phyloP scores from a whole-genome alignment of 2,888 invertebrate genomes.

The Tenthredo mesomela region DNA sequence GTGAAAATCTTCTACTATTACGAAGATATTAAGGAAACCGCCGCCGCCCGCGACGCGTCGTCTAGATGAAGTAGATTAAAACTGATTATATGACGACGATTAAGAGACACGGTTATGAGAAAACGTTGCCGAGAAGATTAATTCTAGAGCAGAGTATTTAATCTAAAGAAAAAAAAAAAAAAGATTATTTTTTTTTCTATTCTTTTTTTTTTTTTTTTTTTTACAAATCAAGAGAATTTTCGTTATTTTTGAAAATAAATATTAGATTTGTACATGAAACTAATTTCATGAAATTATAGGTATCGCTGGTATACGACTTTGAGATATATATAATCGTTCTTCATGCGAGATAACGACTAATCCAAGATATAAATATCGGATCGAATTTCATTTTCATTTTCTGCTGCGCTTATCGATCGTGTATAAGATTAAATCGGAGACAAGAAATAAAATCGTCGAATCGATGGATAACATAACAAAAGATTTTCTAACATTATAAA shows the following conservation, averaged over 20 bases:
- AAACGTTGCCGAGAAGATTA: not conserved
- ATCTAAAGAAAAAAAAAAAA: not conserved
- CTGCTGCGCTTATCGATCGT: not conserved
- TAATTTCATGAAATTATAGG: not conserved
- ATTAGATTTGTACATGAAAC: not conserved
- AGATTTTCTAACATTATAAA: not conserved
- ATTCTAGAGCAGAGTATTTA: not conserved
- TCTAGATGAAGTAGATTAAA: constrained; percentile 3
- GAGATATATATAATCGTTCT: not conserved
- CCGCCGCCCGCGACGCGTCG: not conserved
- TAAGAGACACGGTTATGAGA: not conserved
- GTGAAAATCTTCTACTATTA: not conserved
- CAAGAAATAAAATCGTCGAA: not conserved
- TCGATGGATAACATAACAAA: not conserved
- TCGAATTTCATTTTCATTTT: constrained; percentile 1
- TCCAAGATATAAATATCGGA: not conserved
- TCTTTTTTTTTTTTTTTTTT: too few species aligned
- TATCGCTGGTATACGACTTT: not conserved
- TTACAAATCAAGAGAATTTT: not conserved
- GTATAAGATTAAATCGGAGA: not conserved
- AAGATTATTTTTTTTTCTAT: too few species aligned
- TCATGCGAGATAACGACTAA: not conserved
- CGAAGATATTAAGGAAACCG: not conserved
- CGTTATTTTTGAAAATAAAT: not conserved
- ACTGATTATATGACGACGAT: constrained; percentile 3